Percentiles rank a stretch among this genome's conserved stretches.
Conservation (phyloP, 2,113 vertebrate genomes). For the Lycocorax pyrrhopterus region DNA sequence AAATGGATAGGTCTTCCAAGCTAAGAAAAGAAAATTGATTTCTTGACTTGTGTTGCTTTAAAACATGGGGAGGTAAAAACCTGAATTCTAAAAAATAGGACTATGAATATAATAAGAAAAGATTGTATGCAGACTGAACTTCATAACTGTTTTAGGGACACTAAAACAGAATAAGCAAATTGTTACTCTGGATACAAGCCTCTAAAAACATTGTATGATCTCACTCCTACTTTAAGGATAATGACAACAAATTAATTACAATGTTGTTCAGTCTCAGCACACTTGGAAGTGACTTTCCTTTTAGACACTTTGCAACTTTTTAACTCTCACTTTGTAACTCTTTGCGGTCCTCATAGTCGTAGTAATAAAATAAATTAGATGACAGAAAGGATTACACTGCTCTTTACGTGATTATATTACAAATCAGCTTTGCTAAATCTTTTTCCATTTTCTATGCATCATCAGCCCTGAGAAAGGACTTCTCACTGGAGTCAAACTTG, state of each 20-base stretch:
- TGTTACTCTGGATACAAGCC: not conserved
- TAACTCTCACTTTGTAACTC: not conserved
- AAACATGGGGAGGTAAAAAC: not conserved
- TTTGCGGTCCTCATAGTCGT: not conserved
- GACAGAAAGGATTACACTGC: not conserved
- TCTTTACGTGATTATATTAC: slow-evolving; percentile 2
- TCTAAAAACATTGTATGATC: not conserved
- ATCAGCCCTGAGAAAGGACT: not conserved
- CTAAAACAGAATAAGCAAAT: not conserved
- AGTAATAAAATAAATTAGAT: not conserved
- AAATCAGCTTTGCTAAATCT: not conserved
- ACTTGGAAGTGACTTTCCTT: not conserved
- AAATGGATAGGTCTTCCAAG: not conserved
- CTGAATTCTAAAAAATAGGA: not conserved
- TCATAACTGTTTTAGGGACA: not conserved
- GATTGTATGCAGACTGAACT: not conserved
- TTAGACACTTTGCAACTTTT: not conserved
- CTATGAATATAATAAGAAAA: not conserved
- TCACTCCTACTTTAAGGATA: not conserved
- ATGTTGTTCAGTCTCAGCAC: not conserved
- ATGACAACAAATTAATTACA: not conserved
- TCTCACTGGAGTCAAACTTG: not conserved
- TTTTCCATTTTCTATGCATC: not conserved
- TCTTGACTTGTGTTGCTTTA: not conserved
- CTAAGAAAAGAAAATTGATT: not conserved